phyloP scores from a whole-genome alignment of 2,797 vertebrate species.

The Intellagama lesueurii region DNA sequence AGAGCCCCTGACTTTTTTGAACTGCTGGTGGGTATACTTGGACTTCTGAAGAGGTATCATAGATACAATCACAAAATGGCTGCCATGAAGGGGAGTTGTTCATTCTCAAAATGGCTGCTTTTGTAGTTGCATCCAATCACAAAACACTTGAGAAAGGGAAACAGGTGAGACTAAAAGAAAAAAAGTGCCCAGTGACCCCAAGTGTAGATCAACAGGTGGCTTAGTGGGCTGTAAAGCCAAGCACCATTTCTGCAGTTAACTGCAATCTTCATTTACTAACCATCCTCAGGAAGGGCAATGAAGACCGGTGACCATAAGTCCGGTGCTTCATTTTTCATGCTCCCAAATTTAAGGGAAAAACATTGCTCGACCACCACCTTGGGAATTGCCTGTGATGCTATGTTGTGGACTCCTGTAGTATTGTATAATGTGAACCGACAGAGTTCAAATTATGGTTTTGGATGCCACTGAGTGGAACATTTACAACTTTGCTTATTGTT shows the following conservation, averaged over 20 bases:
- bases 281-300: neutral
- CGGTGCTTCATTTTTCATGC: neutral
- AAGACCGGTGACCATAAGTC: neutral
- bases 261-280: neutral
- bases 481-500: neutral
- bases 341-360: neutral
- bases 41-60: neutral
- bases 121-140: neutral
- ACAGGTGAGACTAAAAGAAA: neutral
- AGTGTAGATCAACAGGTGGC: no score
- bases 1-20: neutral
- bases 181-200: neutral
- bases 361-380: no score
- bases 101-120: neutral
- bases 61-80: neutral
- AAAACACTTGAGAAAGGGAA: neutral
- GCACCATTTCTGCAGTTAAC: neutral
- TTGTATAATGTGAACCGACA: neutral
- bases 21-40: neutral
- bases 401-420: neutral
- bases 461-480: neutral
- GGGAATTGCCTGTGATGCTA: neutral
- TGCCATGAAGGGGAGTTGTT: neutral
- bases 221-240: neutral
- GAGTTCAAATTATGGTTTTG: neutral